Evolutionary conservation across 1,140 invertebrate genomes (phyloP).

Genomic region (Drosophila lacertosa): DNA sequence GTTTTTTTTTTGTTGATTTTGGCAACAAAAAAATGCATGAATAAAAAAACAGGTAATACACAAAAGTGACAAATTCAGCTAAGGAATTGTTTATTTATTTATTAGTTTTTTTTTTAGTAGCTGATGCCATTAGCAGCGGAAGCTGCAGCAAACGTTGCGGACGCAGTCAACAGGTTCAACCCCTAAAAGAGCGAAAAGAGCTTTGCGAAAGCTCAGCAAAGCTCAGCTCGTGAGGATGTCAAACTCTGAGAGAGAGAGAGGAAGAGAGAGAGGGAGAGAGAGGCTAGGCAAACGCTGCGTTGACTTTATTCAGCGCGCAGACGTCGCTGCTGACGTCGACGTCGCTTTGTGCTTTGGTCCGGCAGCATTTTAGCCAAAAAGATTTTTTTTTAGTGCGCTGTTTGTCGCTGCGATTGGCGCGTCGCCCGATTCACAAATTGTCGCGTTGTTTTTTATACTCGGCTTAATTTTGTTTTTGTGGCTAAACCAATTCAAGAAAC

Average conservation of each 20-base stretch:
- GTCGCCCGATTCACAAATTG: slow-evolving; percentile 29
- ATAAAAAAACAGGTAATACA: background rate
- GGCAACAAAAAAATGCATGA: background rate
- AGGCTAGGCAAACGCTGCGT: slow-evolving; percentile 16
- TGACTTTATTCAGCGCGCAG: slow-evolving; percentile 21
- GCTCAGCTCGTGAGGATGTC: no score
- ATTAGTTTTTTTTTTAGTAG: background rate
- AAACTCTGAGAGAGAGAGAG: no score
- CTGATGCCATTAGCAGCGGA: slow-evolving; percentile 8
- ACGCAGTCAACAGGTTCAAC: slow-evolving; percentile 67
- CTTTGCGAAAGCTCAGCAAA: slow-evolving; percentile 36
- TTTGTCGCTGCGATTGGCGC: slow-evolving; percentile 73
- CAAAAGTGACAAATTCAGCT: background rate
- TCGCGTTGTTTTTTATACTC: slow-evolving; percentile 9
- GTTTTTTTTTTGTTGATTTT: slow-evolving; percentile 7
- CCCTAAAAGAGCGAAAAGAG: slow-evolving; percentile 48
- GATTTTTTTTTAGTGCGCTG: slow-evolving; percentile 72
- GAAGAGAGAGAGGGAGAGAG: no score
- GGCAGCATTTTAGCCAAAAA: slow-evolving; percentile 13
- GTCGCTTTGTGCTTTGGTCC: slow-evolving; percentile 37
- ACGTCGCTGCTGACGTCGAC: slow-evolving; percentile 29
- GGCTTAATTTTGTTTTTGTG: background rate
- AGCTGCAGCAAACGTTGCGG: slow-evolving; percentile 6
- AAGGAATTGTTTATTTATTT: background rate
- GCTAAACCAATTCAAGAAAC: background rate